A percentile compares a stretch with the other conserved stretches of the same genome.
These are phyloP conservation scores for Steinernema feltiae DNA, from an alignment of 1,140 invertebrate genomes.

Conservation along the genomic window DNA sequence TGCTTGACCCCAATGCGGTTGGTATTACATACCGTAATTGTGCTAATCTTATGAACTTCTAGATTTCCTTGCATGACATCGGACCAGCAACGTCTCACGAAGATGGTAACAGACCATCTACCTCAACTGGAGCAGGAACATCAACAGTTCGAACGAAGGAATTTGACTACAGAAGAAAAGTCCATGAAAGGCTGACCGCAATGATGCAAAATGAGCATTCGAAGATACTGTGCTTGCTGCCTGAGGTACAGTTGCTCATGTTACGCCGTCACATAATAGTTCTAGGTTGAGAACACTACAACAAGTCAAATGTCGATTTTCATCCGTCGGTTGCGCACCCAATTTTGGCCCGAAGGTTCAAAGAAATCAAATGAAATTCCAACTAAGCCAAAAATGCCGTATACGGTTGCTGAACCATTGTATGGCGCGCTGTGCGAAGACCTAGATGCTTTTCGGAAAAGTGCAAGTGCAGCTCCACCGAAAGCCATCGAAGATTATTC, in stretches of 20 bases:
- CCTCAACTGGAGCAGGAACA: not conserved
- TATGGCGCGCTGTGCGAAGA: not conserved
- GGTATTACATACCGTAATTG: not conserved
- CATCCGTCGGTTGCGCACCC: not conserved
- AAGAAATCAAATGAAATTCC: not conserved
- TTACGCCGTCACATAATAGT: not conserved
- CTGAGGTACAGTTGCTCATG: not conserved
- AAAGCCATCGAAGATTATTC: not conserved
- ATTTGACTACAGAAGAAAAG: constrained; percentile 10
- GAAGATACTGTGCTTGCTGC: not conserved
- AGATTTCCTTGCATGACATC: constrained; percentile 3
- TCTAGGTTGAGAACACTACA: not conserved
- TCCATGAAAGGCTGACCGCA: not conserved
- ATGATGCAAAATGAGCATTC: constrained; percentile 1
- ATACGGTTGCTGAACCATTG: not conserved
- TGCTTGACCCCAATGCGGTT: not conserved
- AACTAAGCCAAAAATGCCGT: not conserved
- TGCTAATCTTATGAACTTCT: not conserved
- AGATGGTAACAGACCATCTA: not conserved
- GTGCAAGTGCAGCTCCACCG: not conserved
- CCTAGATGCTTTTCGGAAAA: not conserved
- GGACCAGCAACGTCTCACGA: not conserved
- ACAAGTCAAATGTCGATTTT: constrained; percentile 2
- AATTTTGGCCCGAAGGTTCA: not conserved
- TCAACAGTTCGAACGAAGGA: not conserved